Conservation (phyloP, 2,113 vertebrate genomes). For the Sciurus niger region DNA sequence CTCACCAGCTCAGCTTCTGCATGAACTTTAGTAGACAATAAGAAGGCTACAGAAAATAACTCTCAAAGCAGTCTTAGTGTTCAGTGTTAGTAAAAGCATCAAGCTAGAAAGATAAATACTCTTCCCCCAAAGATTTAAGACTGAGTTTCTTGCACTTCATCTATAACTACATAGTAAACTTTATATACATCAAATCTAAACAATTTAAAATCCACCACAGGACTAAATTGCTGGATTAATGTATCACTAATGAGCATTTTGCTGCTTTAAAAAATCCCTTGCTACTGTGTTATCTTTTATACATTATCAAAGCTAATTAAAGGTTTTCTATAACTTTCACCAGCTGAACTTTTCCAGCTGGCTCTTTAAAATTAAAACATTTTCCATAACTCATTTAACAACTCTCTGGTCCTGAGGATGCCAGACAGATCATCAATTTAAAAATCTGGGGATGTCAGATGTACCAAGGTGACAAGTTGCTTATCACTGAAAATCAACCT, state of each 20-base stretch:
- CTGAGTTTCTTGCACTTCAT: background rate
- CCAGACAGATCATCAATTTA: background rate
- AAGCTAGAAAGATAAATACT: background rate
- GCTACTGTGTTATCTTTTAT: background rate
- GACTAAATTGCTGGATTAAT: background rate
- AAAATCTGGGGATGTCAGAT: background rate
- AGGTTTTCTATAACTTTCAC: background rate
- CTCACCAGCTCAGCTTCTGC: background rate
- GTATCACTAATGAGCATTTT: background rate
- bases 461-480: background rate
- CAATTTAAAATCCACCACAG: background rate
- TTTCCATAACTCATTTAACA: constrained; percentile 28
- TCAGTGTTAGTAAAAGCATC: background rate
- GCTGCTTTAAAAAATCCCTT: background rate
- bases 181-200: background rate
- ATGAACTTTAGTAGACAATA: background rate
- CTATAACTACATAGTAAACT: background rate
- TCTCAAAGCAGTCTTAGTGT: background rate
- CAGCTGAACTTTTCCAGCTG: background rate
- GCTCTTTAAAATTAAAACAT: constrained; percentile 50
- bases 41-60: background rate
- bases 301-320: constrained; percentile 42
- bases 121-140: background rate
- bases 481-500: background rate
- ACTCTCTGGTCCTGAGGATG: background rate